Base-by-base conservation (phyloP, 2,888 invertebrate genomes). In the Heteromyza rotundicornis region DNA sequence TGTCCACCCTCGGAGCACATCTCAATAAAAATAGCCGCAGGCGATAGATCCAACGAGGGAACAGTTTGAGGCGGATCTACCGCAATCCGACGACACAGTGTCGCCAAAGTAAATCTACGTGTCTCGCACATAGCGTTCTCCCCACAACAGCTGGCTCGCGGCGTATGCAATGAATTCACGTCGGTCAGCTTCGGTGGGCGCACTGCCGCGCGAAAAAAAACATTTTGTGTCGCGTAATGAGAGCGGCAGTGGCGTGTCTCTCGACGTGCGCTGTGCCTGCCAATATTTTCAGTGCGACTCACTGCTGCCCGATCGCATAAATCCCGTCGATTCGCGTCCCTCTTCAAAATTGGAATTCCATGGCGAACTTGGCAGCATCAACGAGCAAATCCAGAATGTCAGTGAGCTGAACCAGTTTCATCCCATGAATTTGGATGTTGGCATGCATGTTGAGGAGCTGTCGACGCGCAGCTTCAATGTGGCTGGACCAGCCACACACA, bases 241-340 rank as follows among this genome's bases (percentile, higher is more conserved):
- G 78, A 89, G 90, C 79, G 89, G 89, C 68, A 87, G 90, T 73
- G 87, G 89, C 71, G 88, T 86, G 72, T 88, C 92, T 64, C 86
- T 91, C 77, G 93, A 93, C 81, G 92, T 94, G 65, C 89, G 94
- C 72, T 93, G 94, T 84, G 93, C 87, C 70, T 93, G 94, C 85
- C 93, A 94, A 85, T 94, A 89, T 84, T 94, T 89, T 84, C 90
- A 92, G 85, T 89, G 90, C 81, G 91, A 92, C 82, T 90, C 90
- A 64, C 83, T 92, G 72, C 85, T 93, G 73, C 92, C 92, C 64
- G 92, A 92, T 81, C 87, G 90, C 78, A 85, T 87, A 60, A 90
- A 90, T 80, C 89, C 89, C 67, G 85, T 88, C 71, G 89, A 81
- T 22, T 88, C 88, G 67, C 85, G 88, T 67, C 88, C 89, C 63